Evolutionary conservation across 2,113 vertebrate genomes (phyloP).

Genomic region (Cyprinodon tularosa): DNA sequence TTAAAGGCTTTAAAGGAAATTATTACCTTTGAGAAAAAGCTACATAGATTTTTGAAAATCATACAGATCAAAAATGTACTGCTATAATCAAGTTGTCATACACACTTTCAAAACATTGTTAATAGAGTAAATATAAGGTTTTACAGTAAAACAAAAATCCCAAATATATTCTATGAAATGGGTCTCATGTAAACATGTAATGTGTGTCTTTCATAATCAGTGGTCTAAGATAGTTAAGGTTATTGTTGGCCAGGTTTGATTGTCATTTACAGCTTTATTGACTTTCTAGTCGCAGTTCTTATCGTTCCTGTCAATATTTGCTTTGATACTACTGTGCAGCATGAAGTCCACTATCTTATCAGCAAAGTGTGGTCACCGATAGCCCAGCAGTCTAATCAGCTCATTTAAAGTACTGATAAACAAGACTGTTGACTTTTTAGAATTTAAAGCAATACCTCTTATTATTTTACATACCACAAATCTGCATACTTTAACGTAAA

Average conservation of each 20-base stretch:
- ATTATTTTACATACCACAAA: neutral
- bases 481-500: neutral
- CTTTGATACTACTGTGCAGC: slow-evolving; percentile 40
- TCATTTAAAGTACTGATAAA: neutral
- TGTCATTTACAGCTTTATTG: slow-evolving; percentile 36
- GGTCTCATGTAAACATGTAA: neutral
- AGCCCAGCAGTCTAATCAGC: neutral
- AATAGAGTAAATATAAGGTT: too few species aligned
- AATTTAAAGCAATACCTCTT: neutral
- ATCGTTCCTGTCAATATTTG: slow-evolving; percentile 69
- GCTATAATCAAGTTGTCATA: too few species aligned
- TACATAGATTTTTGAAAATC: too few species aligned
- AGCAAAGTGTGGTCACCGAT: neutral
- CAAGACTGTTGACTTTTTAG: neutral
- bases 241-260: neutral
- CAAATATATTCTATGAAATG: too few species aligned
- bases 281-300: slow-evolving; percentile 34
- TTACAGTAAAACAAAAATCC: too few species aligned
- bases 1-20: too few species aligned
- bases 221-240: neutral
- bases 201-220: neutral
- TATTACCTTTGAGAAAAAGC: too few species aligned
- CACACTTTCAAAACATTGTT: too few species aligned
- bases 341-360: slow-evolving; percentile 26
- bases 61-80: too few species aligned